Evolutionary conservation across 2,797 vertebrate genomes (phyloP), one percentile per base, ranked within the genome.

Genomic region (Erpetoichthys calabaricus): DNA sequence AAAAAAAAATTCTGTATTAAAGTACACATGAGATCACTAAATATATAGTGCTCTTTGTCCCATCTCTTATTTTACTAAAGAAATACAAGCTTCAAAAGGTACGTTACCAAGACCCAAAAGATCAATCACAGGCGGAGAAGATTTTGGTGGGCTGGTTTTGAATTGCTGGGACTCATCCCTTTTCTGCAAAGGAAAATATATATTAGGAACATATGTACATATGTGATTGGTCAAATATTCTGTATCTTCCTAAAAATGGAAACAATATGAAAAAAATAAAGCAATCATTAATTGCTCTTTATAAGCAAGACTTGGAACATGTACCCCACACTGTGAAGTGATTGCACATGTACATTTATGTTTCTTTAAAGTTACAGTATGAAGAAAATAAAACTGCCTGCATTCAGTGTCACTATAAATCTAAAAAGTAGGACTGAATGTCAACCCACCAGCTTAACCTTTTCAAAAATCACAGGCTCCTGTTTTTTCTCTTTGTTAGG

Each of bases 381-480:
- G 25, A 25, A 25, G 25, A 25, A 25, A 2, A 25, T 25, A 25
- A 25, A 25, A 25, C 25, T 25, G 25, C 25, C 25, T 25, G 25
- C 2, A 25, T 25, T 25, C 25, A 25, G 25, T 25, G 25, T 25
- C 25, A 25, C 25, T 25, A 25, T 25, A 25, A 25, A 25, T 25
- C 1, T 25, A 25, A 25, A 25, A 25, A 1, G 25, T 25, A 3
- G 47, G 7, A n/a, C n/a, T 49, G 47, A 49, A 49, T 7, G 47
- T 7, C 7, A 10, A 66, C 80, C 78, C 75, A 98, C 95, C 91
- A 90, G 82, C 78, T 96, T 98, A 78, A 98, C 94, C 76, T 95
- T 98, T 81, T 98, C 93, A 75, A 98, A 98, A 67, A 98, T 84
- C 59, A 98, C 77, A 47, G 86, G 85, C 3, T 90, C 89, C 60